These are phyloP conservation scores for Drosophila acutilabella DNA, from an alignment of 2,888 invertebrate species.

Conservation along the genomic window DNA sequence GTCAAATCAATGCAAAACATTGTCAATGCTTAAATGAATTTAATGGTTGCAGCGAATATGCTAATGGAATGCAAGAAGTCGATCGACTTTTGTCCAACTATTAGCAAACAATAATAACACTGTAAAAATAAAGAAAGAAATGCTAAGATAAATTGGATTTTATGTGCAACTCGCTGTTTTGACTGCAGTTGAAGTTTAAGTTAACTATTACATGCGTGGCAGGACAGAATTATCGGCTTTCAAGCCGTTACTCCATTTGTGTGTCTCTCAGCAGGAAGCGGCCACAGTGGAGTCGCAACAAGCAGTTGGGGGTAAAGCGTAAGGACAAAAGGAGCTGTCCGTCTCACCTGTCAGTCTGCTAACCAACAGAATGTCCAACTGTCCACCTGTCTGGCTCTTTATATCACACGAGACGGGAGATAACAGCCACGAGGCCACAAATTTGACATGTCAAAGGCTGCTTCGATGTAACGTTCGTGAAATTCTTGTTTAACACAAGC, in stretches of 20 bases:
- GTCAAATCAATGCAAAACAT: slow-evolving; percentile 62
- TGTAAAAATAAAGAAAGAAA: neutral
- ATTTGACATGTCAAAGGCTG: slow-evolving; percentile 20
- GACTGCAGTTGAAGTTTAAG: neutral
- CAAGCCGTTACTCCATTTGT: slow-evolving; percentile 44
- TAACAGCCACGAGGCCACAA: slow-evolving; percentile 1
- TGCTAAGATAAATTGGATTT: neutral
- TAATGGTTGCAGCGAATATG: slow-evolving; percentile 20
- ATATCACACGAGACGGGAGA: slow-evolving; percentile 12
- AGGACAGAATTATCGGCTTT: slow-evolving; percentile 36
- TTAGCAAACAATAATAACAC: slow-evolving; percentile 4
- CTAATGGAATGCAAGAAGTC: slow-evolving; percentile 7
- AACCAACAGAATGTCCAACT: neutral
- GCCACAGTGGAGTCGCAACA: neutral
- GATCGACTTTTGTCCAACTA: neutral
- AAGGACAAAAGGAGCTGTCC: slow-evolving; percentile 41
- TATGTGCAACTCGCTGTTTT: too few species aligned
- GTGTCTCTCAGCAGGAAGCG: slow-evolving; percentile 38
- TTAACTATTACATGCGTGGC: slow-evolving; percentile 1
- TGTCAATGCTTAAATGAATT: slow-evolving; percentile 34
- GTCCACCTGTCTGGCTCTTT: neutral
- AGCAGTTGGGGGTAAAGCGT: neutral
- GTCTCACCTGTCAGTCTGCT: slow-evolving; percentile 22
- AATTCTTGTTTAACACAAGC: slow-evolving; percentile 43
- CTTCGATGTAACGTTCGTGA: slow-evolving; percentile 1